These are phyloP conservation scores for Malurus cyaneus DNA, from an alignment of 2,113 vertebrate genomes.

Conservation along the genomic window DNA sequence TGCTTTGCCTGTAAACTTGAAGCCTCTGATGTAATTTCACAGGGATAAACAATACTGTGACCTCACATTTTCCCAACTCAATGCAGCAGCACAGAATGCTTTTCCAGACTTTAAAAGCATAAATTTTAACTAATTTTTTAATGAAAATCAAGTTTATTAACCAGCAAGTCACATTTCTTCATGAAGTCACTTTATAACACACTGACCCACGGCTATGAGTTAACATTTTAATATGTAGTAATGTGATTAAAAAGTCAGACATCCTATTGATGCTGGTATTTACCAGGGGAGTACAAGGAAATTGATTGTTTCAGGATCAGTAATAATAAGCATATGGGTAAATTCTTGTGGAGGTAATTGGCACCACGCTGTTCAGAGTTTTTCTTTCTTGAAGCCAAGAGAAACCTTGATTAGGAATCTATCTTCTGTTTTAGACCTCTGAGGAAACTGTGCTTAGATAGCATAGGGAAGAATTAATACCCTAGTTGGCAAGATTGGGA, in stretches of 20 bases:
- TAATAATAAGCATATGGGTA: conserved; percentile 33
- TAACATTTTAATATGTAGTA: conserved; percentile 44
- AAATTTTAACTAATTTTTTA: not conserved
- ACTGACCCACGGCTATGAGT: conserved; percentile 13
- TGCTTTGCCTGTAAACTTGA: not conserved
- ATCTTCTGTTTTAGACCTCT: conserved; percentile 1
- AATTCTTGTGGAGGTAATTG: conserved; percentile 57
- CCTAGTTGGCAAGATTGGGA: not conserved
- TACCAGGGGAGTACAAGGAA: conserved; percentile 43
- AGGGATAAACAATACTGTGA: not conserved
- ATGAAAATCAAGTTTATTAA: not conserved
- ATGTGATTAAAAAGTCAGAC: conserved; percentile 49
- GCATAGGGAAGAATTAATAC: not conserved
- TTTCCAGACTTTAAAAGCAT: not conserved
- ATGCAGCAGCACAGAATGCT: not conserved
- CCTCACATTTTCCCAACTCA: not conserved
- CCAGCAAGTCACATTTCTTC: conserved; percentile 1
- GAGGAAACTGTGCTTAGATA: conserved; percentile 15
- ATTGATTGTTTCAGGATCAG: conserved; percentile 50
- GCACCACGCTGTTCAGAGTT: conserved; percentile 13
- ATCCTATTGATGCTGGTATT: conserved; percentile 48
- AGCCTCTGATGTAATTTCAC: not conserved
- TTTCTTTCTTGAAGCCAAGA: conserved; percentile 27
- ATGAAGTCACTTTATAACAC: conserved; percentile 3
- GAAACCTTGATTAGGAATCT: conserved; percentile 44